These are phyloP conservation scores for Caenorhabditis parvicauda DNA, from an alignment of 2,888 invertebrate species.

Conservation along the genomic window DNA sequence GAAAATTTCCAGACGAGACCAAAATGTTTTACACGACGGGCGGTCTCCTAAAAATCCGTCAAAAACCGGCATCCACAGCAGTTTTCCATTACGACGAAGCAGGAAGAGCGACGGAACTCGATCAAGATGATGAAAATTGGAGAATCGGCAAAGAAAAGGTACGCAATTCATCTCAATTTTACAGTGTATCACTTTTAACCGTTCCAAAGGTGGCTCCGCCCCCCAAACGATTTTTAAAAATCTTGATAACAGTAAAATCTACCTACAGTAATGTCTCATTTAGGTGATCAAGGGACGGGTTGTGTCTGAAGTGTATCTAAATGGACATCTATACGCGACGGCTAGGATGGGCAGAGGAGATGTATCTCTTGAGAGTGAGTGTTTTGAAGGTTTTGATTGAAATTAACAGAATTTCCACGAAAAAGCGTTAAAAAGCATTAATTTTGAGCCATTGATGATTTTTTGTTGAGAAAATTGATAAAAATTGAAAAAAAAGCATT, in stretches of 20 bases:
- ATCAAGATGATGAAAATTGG: conserved; percentile 28
- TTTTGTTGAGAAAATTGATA: no score
- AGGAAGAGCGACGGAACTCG: conserved; percentile 21
- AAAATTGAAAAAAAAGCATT: no score
- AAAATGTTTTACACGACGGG: conserved; percentile 22
- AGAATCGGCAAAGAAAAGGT: conserved; percentile 10
- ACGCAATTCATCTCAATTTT: no score
- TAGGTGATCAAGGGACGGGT: conserved; percentile 11
- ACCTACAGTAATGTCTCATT: background rate
- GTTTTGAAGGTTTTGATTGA: no score
- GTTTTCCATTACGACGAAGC: conserved; percentile 26
- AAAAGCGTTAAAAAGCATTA: no score
- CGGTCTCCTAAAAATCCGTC: conserved; percentile 24
- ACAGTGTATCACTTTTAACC: no score
- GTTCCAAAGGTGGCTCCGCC: no score
- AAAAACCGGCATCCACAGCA: conserved; percentile 16
- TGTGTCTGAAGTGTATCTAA: conserved; percentile 17
- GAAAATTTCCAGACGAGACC: no score
- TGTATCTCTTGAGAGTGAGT: background rate
- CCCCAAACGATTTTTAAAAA: no score
- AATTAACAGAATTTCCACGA: no score
- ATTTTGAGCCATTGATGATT: no score
- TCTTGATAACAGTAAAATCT: no score
- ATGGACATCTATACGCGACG: conserved; percentile 10
- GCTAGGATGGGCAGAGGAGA: conserved; percentile 1